These are phyloP conservation scores for Adoxophyes honmai DNA, from an alignment of 1,140 invertebrate species.

Conservation along the genomic window DNA sequence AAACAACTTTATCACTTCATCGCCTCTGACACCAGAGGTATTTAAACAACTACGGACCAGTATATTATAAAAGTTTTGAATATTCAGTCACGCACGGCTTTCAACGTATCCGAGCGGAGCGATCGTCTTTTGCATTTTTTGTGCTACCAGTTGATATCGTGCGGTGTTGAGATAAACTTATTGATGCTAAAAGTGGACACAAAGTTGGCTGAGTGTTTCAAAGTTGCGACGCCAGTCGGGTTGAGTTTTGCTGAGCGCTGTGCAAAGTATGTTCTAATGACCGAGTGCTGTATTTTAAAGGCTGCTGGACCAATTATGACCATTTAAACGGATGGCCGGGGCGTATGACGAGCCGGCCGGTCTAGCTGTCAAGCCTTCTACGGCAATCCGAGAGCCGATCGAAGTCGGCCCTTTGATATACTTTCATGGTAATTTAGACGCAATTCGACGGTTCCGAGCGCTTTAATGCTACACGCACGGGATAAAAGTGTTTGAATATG, in stretches of 20 bases:
- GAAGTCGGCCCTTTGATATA: constrained; percentile 56
- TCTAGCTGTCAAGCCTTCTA: constrained; percentile 63
- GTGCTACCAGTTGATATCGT: constrained; percentile 22
- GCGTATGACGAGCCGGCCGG: constrained; percentile 51
- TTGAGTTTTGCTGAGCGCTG: constrained; percentile 21
- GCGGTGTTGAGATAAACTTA: too few relatives aligned
- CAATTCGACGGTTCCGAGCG: constrained; percentile 41
- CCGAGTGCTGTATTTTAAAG: constrained; percentile 54
- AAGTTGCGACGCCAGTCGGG: not conserved
- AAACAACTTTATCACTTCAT: constrained; percentile 75
- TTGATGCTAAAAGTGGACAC: too few relatives aligned
- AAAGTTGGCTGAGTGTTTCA: too few relatives aligned
- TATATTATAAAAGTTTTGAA: constrained; percentile 57
- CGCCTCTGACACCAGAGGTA: constrained; percentile 56
- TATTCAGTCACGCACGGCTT: constrained; percentile 63
- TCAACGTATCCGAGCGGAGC: constrained; percentile 36
- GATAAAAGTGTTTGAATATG: constrained; percentile 23
- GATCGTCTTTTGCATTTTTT: constrained; percentile 33
- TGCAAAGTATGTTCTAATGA: constrained; percentile 48
- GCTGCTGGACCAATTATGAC: constrained; percentile 63
- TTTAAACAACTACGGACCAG: constrained; percentile 56
- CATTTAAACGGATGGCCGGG: constrained; percentile 58
- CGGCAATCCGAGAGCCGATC: constrained; percentile 60
- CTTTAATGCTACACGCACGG: constrained; percentile 23
- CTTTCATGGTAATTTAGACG: constrained; percentile 58